These are phyloP conservation scores for Zaprionus lachaisei DNA, from an alignment of 1,140 invertebrate species.

Conservation along the genomic window DNA sequence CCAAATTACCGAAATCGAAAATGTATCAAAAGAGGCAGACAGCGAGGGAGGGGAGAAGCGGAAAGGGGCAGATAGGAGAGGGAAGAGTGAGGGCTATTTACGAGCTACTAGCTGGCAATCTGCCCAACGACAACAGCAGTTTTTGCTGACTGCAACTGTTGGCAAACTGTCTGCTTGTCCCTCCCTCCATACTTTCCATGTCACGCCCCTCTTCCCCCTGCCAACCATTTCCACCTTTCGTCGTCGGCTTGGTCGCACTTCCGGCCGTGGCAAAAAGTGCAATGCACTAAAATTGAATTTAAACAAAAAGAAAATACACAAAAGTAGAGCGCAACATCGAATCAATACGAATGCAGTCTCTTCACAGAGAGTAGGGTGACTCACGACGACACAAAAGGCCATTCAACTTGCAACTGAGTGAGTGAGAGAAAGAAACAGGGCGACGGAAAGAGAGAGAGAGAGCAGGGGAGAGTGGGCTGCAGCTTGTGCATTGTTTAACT, in stretches of 20 bases:
- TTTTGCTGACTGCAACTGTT: slow-evolving; percentile 36
- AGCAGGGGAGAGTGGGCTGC: background rate
- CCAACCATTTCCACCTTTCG: slow-evolving; percentile 54
- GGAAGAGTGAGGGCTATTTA: slow-evolving; percentile 3
- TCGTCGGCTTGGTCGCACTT: slow-evolving; percentile 56
- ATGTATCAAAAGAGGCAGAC: background rate
- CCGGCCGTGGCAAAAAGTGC: slow-evolving; percentile 77
- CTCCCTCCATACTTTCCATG: slow-evolving; percentile 14
- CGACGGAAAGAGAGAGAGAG: background rate
- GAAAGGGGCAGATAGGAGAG: background rate
- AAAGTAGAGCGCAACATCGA: slow-evolving; percentile 64
- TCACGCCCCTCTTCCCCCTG: slow-evolving; percentile 2
- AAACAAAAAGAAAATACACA: slow-evolving; percentile 66
- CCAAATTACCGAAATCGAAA: slow-evolving; percentile 2
- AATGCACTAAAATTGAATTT: slow-evolving; percentile 82
- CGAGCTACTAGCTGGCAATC: slow-evolving; percentile 58
- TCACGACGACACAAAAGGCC: slow-evolving; percentile 57
- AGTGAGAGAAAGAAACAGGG: slow-evolving; percentile 2
- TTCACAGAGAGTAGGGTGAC: slow-evolving; percentile 16
- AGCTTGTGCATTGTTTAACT: slow-evolving; percentile 41
- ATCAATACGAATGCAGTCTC: slow-evolving; percentile 56
- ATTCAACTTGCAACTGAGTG: slow-evolving; percentile 58
- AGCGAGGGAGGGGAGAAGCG: background rate
- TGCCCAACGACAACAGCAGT: slow-evolving; percentile 48
- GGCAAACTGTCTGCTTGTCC: slow-evolving; percentile 15